These are phyloP conservation scores for Amphiura filiformis DNA, from an alignment of 35 echinoderm and acorn worm species.

Conservation along the genomic window DNA sequence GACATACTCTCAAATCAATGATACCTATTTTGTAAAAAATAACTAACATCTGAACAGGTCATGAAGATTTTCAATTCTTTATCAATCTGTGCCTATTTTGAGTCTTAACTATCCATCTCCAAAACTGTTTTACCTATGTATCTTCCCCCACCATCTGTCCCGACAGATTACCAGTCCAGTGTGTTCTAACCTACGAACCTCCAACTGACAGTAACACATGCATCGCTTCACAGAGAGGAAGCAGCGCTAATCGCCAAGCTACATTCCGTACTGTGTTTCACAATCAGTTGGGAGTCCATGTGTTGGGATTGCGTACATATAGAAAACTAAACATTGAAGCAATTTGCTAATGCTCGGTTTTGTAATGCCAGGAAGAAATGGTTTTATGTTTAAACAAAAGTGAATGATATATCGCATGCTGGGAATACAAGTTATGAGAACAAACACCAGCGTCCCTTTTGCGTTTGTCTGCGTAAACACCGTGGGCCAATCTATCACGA, in stretches of 20 bases:
- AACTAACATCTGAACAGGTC: no score
- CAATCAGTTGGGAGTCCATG: not conserved
- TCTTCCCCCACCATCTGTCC: no score
- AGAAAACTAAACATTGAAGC: not conserved
- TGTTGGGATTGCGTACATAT: not conserved
- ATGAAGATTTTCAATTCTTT: no score
- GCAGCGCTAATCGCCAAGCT: not conserved
- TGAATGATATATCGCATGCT: not conserved
- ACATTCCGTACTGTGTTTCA: not conserved
- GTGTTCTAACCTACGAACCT: no score
- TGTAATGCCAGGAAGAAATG: not conserved
- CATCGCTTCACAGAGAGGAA: not conserved
- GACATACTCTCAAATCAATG: no score
- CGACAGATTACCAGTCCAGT: no score
- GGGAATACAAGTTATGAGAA: conserved; percentile 3
- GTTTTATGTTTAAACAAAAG: no score
- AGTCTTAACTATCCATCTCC: no score
- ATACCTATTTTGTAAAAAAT: no score
- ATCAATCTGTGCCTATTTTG: no score
- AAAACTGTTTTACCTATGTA: no score
- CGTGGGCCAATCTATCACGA: not conserved
- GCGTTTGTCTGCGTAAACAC: not conserved
- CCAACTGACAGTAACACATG: no score
- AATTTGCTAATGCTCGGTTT: not conserved
- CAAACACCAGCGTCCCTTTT: not conserved